phyloP scores from a whole-genome alignment of 2,797 vertebrate species.

The Malacoraja senta region DNA sequence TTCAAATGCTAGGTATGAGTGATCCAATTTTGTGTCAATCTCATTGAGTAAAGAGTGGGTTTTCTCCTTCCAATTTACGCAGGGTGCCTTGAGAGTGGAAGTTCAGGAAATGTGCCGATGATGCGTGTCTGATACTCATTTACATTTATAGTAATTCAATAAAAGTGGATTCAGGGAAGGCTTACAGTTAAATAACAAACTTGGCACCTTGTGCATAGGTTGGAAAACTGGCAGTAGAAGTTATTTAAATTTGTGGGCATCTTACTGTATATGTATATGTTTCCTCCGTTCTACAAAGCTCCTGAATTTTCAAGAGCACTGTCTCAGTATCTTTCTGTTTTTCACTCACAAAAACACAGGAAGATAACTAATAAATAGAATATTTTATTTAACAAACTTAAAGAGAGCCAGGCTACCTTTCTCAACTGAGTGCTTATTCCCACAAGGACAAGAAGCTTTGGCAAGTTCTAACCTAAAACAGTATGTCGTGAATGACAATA shows the following conservation, averaged over 20 bases:
- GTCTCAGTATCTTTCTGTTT: too few species aligned
- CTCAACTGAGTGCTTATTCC: too few species aligned
- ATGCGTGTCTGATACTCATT: not conserved
- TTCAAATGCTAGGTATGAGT: not conserved
- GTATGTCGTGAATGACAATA: too few species aligned
- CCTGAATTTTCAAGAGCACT: too few species aligned
- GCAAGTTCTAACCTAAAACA: too few species aligned
- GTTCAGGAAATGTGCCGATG: not conserved
- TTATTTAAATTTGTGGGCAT: not conserved
- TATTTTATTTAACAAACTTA: too few species aligned
- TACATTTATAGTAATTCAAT: not conserved
- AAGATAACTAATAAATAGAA: too few species aligned
- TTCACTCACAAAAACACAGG: too few species aligned
- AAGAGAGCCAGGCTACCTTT: too few species aligned
- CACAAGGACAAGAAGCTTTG: too few species aligned
- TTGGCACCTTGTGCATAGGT: not conserved
- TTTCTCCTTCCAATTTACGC: not conserved
- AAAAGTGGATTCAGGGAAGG: not conserved
- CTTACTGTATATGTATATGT: not conserved
- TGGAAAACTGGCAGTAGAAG: not conserved
- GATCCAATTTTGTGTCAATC: not conserved
- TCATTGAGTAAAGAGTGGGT: not conserved
- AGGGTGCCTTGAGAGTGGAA: not conserved
- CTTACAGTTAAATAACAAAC: not conserved
- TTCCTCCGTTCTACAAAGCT: not conserved